Evolutionary conservation across 37 sponge, comb jelly and placozoan genomes (phyloP).

Genomic region (Geodia barretti): DNA sequence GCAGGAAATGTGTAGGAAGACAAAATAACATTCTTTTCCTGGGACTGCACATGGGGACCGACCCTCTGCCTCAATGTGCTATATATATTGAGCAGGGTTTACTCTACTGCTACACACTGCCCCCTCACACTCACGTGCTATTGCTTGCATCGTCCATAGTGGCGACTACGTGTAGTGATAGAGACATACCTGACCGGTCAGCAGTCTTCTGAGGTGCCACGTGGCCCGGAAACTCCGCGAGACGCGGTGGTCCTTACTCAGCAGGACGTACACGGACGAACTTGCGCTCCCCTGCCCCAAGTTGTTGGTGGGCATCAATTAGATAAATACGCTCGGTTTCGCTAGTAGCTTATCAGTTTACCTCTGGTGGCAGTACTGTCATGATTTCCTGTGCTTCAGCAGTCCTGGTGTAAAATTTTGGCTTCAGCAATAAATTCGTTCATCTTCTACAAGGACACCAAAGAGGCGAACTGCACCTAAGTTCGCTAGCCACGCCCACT

Average conservation of each 20-base stretch:
- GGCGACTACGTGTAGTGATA: background rate
- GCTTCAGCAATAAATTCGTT: too few relatives aligned
- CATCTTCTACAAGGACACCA: background rate
- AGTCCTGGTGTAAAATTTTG: too few relatives aligned
- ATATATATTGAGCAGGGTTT: too few relatives aligned
- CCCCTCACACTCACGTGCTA: too few relatives aligned
- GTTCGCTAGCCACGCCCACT: background rate
- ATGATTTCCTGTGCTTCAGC: background rate
- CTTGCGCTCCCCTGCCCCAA: background rate
- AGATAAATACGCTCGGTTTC: background rate
- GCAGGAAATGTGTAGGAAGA: too few relatives aligned
- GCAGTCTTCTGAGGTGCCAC: conserved; percentile 44
- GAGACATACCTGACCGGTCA: background rate
- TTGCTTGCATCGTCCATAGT: too few relatives aligned
- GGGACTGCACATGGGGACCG: too few relatives aligned
- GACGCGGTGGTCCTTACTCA: conserved; percentile 62
- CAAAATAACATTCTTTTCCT: too few relatives aligned
- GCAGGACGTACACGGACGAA: conserved; percentile 41
- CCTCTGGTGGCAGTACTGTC: background rate
- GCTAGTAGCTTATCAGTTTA: background rate
- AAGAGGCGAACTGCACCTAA: background rate
- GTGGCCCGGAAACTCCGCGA: conserved; percentile 64
- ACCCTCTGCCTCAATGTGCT: too few relatives aligned
- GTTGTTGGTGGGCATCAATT: background rate
- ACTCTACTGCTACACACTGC: too few relatives aligned